Conservation (phyloP, 2,797 vertebrate species). For the Falco cherrug region DNA sequence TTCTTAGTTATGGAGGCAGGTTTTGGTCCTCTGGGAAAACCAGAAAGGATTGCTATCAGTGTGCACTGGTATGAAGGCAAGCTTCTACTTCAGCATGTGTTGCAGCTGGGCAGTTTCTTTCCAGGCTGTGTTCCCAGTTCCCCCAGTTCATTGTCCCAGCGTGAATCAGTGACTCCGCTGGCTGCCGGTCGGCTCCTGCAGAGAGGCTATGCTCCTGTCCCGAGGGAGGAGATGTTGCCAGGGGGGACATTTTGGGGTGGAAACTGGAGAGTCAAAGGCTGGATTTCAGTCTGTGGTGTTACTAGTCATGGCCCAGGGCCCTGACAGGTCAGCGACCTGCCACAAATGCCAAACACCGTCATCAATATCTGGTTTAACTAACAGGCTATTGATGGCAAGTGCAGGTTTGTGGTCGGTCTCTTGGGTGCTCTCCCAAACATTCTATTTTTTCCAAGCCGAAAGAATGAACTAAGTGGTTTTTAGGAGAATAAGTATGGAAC, state of each 20-base stretch:
- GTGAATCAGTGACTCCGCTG: neutral
- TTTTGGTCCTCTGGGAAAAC: neutral
- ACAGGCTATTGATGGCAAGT: fast-evolving
- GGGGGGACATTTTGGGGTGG: neutral
- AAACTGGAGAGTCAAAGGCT: neutral
- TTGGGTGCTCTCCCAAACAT: neutral
- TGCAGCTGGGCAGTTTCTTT: neutral
- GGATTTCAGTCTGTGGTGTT: neutral
- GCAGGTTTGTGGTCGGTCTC: neutral
- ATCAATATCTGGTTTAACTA: neutral
- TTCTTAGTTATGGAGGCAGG: neutral
- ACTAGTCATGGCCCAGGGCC: neutral
- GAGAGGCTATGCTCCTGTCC: neutral
- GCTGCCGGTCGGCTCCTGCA: fast-evolving
- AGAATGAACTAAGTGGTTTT: neutral
- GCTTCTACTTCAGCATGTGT: neutral
- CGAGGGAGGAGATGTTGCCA: neutral
- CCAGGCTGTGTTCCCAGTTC: neutral
- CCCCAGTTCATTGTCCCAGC: fast-evolving
- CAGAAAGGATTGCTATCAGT: fast-evolving
- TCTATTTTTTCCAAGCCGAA: neutral
- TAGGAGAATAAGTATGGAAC: neutral
- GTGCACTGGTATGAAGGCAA: neutral
- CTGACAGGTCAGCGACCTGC: neutral
- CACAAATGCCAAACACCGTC: neutral